Evolutionary conservation across 2,888 invertebrate genomes (phyloP).

Genomic region (Cantharis lateralis): DNA sequence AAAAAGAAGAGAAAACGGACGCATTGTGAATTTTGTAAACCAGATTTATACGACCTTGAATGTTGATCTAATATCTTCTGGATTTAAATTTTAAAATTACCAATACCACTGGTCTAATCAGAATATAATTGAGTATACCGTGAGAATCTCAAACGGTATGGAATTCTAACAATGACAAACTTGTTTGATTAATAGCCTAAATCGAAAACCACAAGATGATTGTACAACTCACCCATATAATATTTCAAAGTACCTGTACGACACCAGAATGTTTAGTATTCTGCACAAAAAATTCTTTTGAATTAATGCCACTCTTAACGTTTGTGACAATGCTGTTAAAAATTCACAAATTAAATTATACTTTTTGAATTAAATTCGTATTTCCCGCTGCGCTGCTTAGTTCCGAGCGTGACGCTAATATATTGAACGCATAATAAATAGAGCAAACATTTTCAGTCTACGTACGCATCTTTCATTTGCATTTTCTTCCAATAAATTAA

Average conservation of each 20-base stretch:
- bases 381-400: background rate
- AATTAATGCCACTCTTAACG: background rate
- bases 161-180: background rate
- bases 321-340: background rate
- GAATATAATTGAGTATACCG: background rate
- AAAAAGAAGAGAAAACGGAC: constrained; percentile 14
- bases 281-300: background rate
- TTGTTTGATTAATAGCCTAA: background rate
- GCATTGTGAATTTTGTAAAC: background rate
- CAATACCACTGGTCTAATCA: background rate
- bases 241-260: background rate
- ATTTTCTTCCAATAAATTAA: background rate
- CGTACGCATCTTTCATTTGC: background rate
- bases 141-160: background rate
- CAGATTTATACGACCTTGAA: background rate
- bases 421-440: background rate
- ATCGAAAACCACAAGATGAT: background rate
- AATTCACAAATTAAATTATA: background rate
- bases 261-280: background rate
- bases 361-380: background rate
- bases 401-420: background rate
- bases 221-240: background rate
- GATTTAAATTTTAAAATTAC: background rate
- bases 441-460: background rate
- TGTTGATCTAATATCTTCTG: background rate